Evolutionary conservation across 2,113 vertebrate species (phyloP).

Genomic region (Aphelocoma coerulescens): DNA sequence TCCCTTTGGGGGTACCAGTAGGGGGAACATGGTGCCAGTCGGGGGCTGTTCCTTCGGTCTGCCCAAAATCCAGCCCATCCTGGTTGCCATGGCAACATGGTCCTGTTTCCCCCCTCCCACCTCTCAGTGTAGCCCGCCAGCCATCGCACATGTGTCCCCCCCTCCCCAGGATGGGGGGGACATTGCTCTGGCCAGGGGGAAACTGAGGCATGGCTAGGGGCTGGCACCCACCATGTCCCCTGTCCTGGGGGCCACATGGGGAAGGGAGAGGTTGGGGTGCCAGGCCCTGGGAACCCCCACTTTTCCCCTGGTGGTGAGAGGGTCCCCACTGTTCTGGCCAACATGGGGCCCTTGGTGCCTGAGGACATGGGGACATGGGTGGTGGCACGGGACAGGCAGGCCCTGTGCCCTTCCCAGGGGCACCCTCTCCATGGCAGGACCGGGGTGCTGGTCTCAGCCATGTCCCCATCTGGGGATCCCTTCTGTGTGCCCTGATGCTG

Average conservation of each 20-base stretch:
- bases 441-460: not conserved
- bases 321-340: not conserved
- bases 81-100: not conserved
- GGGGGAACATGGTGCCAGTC: not conserved
- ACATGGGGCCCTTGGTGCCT: not conserved
- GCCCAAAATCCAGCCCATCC: not conserved
- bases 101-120: not conserved
- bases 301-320: not conserved
- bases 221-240: not conserved
- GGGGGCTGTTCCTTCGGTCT: not conserved
- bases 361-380: not conserved
- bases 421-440: not conserved
- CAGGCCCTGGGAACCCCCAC: not conserved
- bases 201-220: not conserved
- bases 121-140: not conserved
- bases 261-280: not conserved
- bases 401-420: not conserved
- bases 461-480: not conserved
- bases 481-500: not conserved
- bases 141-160: not conserved
- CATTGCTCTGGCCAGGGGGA: not conserved
- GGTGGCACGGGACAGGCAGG: not conserved
- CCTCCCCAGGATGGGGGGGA: rapidly evolving
- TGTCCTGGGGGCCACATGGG: not conserved
- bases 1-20: not conserved